Percentiles rank a stretch among this genome's conserved stretches.
Evolutionary conservation across 2,888 invertebrate species (phyloP).

Genomic region (Thymelicus acteon): DNA sequence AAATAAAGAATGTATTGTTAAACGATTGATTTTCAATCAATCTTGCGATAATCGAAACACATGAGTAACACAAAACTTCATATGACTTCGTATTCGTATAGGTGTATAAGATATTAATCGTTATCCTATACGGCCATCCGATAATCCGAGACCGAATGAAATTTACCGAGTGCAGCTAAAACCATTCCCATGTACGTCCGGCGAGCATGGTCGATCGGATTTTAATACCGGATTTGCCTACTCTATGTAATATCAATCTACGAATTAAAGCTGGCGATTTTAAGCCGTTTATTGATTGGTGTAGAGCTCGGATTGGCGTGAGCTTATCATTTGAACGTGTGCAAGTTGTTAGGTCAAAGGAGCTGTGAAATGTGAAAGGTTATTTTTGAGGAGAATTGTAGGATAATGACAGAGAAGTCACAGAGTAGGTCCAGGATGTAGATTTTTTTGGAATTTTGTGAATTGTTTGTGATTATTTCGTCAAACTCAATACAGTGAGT

Average conservation of each 20-base stretch:
- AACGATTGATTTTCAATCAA: too few species aligned
- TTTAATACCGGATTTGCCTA: slow-evolving; percentile 77
- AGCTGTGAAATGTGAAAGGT: too few species aligned
- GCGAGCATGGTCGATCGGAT: slow-evolving; percentile 77
- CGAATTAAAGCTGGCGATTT: slow-evolving; percentile 54
- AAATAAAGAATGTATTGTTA: too few species aligned
- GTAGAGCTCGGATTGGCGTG: slow-evolving; percentile 47
- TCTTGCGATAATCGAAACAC: too few species aligned
- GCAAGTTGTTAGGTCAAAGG: slow-evolving; percentile 18
- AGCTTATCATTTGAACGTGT: slow-evolving; percentile 8
- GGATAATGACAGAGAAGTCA: too few species aligned
- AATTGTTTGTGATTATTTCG: too few species aligned
- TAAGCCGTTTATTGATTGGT: slow-evolving; percentile 56
- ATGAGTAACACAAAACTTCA: background rate
- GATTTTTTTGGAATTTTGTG: too few species aligned
- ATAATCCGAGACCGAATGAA: slow-evolving; percentile 45
- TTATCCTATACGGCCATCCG: slow-evolving; percentile 27
- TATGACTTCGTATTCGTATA: background rate
- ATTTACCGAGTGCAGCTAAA: slow-evolving; percentile 65
- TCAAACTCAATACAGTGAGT: too few species aligned
- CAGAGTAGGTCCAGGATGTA: too few species aligned
- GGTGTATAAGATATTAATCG: slow-evolving; percentile 27
- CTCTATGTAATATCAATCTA: slow-evolving; percentile 63
- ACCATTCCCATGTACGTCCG: slow-evolving; percentile 73
- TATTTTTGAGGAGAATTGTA: too few species aligned